Conservation (phyloP, 2,888 invertebrate genomes). For the Andrena hattorfiana region DNA sequence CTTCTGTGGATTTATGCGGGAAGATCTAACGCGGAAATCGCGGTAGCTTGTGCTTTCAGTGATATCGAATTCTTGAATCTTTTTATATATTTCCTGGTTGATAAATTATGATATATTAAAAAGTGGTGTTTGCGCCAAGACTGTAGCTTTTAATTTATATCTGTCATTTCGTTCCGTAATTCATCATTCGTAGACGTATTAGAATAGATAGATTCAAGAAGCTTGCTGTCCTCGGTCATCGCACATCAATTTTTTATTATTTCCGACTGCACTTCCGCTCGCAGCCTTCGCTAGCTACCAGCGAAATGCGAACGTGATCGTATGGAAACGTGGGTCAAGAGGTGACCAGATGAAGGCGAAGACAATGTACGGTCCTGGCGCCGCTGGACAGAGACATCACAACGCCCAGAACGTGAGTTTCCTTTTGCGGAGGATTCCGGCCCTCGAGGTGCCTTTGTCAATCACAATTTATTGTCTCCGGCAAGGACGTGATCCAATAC, state of each 20-base stretch:
- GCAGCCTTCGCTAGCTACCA: slow-evolving; percentile 47
- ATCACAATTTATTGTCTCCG: slow-evolving; percentile 69
- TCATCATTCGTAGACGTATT: too few relatives aligned
- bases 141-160: too few relatives aligned
- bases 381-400: slow-evolving; percentile 73
- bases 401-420: slow-evolving; percentile 48
- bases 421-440: slow-evolving; percentile 39
- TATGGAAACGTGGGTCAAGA: slow-evolving; percentile 76
- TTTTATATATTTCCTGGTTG: too few relatives aligned
- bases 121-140: too few relatives aligned
- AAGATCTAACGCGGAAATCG: too few relatives aligned
- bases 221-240: neutral
- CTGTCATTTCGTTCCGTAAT: too few relatives aligned
- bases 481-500: neutral
- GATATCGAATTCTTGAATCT: too few relatives aligned
- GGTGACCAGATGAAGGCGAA: slow-evolving; percentile 75
- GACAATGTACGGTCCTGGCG: slow-evolving; percentile 70
- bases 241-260: neutral
- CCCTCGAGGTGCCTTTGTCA: slow-evolving; percentile 63
- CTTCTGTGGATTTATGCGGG: too few relatives aligned
- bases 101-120: too few relatives aligned
- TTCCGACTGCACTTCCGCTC: slow-evolving; percentile 8
- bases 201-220: too few relatives aligned
- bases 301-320: slow-evolving; percentile 67
- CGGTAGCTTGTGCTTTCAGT: too few relatives aligned